Base-by-base conservation (phyloP, 2,888 invertebrate species). In the Prosopocoilus inquinatus region DNA sequence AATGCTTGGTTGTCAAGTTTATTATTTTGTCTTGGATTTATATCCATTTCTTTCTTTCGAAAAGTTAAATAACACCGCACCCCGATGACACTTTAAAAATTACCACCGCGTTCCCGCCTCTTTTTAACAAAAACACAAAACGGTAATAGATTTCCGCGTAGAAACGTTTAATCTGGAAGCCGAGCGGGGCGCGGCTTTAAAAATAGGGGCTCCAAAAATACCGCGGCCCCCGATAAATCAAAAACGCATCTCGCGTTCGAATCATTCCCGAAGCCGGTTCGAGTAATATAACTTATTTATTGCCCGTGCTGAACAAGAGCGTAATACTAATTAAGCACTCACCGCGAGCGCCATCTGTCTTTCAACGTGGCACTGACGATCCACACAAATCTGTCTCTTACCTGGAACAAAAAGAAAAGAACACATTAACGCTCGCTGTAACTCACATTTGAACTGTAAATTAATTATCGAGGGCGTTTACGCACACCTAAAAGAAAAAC, bases 251-350 rank as follows among this genome's bases (percentile, higher is more conserved):
- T 41, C 16, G 12, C 15, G 41, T 48, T 34, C 32, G 15, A 28
- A 36, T 34, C 50, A 15, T 47, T 47, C 64, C 65, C 64, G 63
- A 69, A 68, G 62, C 20, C 64, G 59, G 57, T 55, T 61, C 63
- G 57, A 63, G 68, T 69, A 70, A 70, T 70, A 70, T 68, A 70
- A 69, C 67, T 71, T 72, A 71, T 72, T 72, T 72, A 72, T 72
- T 70, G 64, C 68, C 59, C 49, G 62, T 67, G 66, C 64, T 65
- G 67, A 68, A 72, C 70, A 71, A 70, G 70, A 69, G 68, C 67
- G 68, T 66, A 67, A 70, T 71, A 74, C 73, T 73, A 74, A 73
- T 73, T 71, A 71, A 72, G 61, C 65, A 70, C 73, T 74, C 73
- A 70, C 69, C 71, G 62, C 60, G 58, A 57, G 47, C 60, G 62